Evolutionary conservation across 2,113 vertebrate genomes (phyloP), one percentile per base, ranked within the genome.

Genomic region (Campylorhamphus procurvoides): DNA sequence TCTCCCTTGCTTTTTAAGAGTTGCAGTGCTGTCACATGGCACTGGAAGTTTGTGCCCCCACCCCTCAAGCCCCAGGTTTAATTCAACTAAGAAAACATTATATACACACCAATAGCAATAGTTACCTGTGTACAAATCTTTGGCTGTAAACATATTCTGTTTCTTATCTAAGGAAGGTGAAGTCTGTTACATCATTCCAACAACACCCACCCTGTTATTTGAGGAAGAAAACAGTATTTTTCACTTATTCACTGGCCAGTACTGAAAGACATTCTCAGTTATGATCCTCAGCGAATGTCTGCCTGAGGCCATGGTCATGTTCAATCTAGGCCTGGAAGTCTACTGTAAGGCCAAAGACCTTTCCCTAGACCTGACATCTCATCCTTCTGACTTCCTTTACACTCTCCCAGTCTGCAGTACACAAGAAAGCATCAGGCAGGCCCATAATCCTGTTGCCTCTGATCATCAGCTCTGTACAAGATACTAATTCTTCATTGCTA

Each of bases 221-320:
- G 7, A 29, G n/a, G 31, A 2, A 1, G 6, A 44, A 72, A 42
- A 42, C 6, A 4, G 1, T 25, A 37, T 11, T 50, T 16, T 23
- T 50, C 35, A 33, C 24, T 66, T 63, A 46, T 17, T 74, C 40
- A 46, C 6, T 40, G 31, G 19, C 6, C 31, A 92, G 19, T 35
- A 39, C 37, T 33, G 9, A 53, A 74, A 14, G 33, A 19, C 22
- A 44, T 74, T 92, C 82, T 40, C 35, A 39, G 28, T 1, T n/a
- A 14, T 7, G 28, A 68, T 19, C 33, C 62, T 74, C 64, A 74
- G 50, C 25, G 64, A 42, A 52, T 29, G 29, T 5, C 46, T 28
- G 28, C 20, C 58, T 44, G 46, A 69, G 44, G n/a, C 55, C 10
- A 20, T 1, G 7, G 37, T 10, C 4, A 46, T 9, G 23, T 8